Evolutionary conservation across 2,113 vertebrate genomes (phyloP).

Genomic region (Bombycilla garrulus): DNA sequence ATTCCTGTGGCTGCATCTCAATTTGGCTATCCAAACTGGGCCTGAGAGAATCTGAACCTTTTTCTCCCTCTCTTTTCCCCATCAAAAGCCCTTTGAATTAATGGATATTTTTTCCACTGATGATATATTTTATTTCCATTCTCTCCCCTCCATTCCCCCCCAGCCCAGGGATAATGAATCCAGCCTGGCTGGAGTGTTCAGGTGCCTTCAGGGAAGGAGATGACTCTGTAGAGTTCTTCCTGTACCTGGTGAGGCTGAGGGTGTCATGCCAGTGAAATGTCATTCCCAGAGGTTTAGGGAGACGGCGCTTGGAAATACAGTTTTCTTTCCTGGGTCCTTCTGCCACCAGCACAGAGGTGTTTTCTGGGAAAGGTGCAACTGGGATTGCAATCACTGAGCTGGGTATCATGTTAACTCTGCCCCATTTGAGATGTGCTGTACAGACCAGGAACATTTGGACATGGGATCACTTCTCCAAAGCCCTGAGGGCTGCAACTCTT

Average conservation of each 20-base stretch:
- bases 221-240: not conserved
- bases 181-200: too few species aligned
- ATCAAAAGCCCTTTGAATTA: not conserved
- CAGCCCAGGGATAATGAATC: not conserved
- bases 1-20: not conserved
- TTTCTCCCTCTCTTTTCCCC: not conserved
- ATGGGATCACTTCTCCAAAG: not conserved
- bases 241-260: not conserved
- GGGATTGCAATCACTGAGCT: rapidly evolving
- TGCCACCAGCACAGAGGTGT: not conserved
- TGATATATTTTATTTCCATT: not conserved
- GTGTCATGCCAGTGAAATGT: not conserved
- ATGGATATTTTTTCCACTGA: not conserved
- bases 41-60: not conserved
- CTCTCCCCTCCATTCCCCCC: not conserved
- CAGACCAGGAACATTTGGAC: not conserved
- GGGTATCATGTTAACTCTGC: not conserved
- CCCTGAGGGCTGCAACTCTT: not conserved
- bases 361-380: not conserved
- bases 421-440: not conserved
- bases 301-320: not conserved
- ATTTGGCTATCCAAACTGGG: not conserved
- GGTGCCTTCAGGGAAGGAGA: not conserved
- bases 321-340: not conserved
- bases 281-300: not conserved